Base-by-base conservation (phyloP, 2,113 vertebrate species). In the Carassius auratus region DNA sequence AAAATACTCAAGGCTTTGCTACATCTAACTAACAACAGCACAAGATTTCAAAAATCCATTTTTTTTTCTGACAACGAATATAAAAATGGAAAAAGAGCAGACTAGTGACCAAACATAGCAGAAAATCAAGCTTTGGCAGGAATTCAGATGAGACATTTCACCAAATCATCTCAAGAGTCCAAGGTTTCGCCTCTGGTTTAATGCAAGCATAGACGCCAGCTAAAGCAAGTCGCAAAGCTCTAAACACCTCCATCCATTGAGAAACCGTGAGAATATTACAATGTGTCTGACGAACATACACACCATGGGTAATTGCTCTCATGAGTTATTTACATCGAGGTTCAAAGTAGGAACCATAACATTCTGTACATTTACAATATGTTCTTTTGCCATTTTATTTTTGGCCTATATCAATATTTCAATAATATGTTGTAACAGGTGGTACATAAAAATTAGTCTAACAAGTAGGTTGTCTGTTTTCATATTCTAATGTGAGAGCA, bases 1-100 rank as follows among this genome's bases (percentile, higher is more conserved):
- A 90, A 91, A 92, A 92, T 92, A 93, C 92, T 91, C 89, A 90
- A 91, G 89, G 90, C 90, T 90, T 92, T 88, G 90, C 92, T 94
- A 94, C 92, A 91, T 90, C 91, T 93, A 91, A 93, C 92, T 92
- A 93, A 93, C 88, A 86, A 92, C 92, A 88, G 90, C 92, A 95
- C 93, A 85, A 92, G 88, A 92, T 91, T 90, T 92, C 38, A 89
- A 88, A 90, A 90, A 90, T 55, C 89, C 21, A 86, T 86, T 4
- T 90, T 90, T 89, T 62, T 64, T 69, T 74, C 86, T 81, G 77
- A 91, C 86, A 88, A 92, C 88, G 88, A 88, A 91, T 91, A 86
- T 84, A 84, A 88, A 88, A 88, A 78, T 66, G 15, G 75, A 76
- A 50, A 85, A 71, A 36, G 30, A 74, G 64, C 84, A 78, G 75